Evolutionary conservation across 2,797 vertebrate genomes (phyloP).

Genomic region (Phrynocephalus vlangalii): DNA sequence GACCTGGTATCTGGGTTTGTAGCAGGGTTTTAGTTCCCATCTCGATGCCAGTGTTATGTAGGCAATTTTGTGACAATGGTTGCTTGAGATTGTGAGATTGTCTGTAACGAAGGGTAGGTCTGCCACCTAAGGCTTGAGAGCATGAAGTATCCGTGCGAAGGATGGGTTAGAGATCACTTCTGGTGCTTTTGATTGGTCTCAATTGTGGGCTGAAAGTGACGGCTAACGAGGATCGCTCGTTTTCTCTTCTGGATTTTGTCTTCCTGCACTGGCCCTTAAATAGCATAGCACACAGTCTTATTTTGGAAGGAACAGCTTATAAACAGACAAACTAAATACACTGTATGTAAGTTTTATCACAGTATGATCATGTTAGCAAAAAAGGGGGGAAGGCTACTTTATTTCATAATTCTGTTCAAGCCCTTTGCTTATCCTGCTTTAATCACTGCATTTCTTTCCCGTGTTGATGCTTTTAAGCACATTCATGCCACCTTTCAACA

Average conservation of each 20-base stretch:
- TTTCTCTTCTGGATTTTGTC: neutral
- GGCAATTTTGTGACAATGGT: no score
- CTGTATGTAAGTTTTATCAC: neutral
- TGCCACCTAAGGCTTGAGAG: no score
- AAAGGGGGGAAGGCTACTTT: neutral
- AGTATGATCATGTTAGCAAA: constrained; percentile 6
- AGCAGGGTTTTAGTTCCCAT: no score
- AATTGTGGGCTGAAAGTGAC: no score
- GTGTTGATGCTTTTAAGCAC: constrained; percentile 5
- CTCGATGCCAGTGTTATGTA: no score
- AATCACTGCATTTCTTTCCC: constrained; percentile 25
- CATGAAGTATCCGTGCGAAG: no score
- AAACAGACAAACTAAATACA: neutral
- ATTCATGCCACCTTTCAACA: neutral
- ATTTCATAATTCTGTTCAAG: neutral
- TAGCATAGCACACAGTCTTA: neutral
- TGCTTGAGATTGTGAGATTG: neutral
- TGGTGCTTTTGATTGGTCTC: no score
- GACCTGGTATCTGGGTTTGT: no score
- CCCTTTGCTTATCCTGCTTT: constrained; percentile 3
- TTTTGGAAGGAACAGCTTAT: neutral
- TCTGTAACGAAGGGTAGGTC: no score
- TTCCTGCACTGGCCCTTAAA: neutral
- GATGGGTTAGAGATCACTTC: no score
- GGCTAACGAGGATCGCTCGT: no score